Evolutionary conservation across 2,888 invertebrate species (phyloP).

Genomic region (Eumacrocentrus americanus): DNA sequence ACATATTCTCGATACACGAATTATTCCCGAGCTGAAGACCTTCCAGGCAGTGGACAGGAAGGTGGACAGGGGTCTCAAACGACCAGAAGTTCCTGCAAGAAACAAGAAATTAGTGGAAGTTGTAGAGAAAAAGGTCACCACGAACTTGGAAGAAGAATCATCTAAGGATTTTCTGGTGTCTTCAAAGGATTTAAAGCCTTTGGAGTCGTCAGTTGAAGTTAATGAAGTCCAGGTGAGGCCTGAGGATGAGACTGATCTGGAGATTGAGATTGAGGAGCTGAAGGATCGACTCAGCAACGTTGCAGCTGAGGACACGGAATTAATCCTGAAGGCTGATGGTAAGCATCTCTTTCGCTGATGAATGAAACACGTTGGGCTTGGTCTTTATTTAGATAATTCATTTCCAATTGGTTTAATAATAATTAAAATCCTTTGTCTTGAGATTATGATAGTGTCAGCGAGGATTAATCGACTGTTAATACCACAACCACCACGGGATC

Average conservation of each 20-base stretch:
- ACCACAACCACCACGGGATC: constrained; percentile 36
- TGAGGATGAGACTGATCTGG: constrained; percentile 44
- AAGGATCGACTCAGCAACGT: constrained; percentile 42
- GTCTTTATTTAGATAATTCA: constrained; percentile 4
- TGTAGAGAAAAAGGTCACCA: constrained; percentile 2
- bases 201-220: constrained; percentile 19
- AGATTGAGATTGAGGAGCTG: constrained; percentile 47
- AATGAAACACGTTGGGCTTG: not conserved
- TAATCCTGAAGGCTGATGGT: constrained; percentile 53
- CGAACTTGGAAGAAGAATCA: not conserved
- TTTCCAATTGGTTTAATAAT: not conserved
- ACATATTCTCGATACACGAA: constrained; percentile 45
- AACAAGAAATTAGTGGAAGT: constrained; percentile 29
- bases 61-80: constrained; percentile 36
- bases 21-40: constrained; percentile 40
- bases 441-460: constrained; percentile 6
- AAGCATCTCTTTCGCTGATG: constrained; percentile 29
- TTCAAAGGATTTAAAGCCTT: not conserved
- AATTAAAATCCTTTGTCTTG: not conserved
- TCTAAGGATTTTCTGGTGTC: no score
- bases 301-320: constrained; percentile 51
- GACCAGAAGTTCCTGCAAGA: constrained; percentile 33
- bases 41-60: constrained; percentile 40
- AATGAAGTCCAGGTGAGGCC: constrained; percentile 23
- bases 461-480: constrained; percentile 46